Percentiles rank a stretch among this genome's conserved stretches.
Evolutionary conservation across 1,140 invertebrate species (phyloP).

Genomic region (Penaeus chinensis): DNA sequence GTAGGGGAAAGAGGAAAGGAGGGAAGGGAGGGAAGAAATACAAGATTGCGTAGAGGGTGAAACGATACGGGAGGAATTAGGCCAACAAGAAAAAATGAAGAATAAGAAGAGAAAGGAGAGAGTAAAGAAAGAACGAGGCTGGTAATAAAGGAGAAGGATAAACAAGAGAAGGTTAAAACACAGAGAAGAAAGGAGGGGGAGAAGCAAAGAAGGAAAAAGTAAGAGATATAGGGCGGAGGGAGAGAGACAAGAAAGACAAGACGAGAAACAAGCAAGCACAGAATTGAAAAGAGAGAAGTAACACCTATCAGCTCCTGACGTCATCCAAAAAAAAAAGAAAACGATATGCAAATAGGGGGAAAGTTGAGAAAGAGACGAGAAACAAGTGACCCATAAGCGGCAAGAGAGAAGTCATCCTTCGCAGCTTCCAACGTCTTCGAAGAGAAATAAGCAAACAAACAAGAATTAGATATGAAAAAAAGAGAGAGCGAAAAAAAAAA

Average conservation of each 20-base stretch:
- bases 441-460: no score
- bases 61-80: background rate
- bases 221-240: background rate
- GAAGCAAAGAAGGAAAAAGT: background rate
- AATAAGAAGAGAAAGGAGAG: background rate
- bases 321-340: no score
- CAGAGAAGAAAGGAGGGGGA: background rate
- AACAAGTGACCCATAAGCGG: no score
- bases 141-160: background rate
- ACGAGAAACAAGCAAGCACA: background rate
- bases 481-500: no score
- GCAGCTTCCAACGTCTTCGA: no score
- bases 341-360: no score
- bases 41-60: background rate
- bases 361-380: no score
- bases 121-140: background rate
- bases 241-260: background rate
- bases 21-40: background rate
- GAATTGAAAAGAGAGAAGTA: background rate
- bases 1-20: background rate
- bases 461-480: no score
- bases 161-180: background rate
- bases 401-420: no score
- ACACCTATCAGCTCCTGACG: background rate
- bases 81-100: background rate